These are phyloP conservation scores for Tigriopus japonicus DNA, from an alignment of 1,140 invertebrate species.

Conservation along the genomic window DNA sequence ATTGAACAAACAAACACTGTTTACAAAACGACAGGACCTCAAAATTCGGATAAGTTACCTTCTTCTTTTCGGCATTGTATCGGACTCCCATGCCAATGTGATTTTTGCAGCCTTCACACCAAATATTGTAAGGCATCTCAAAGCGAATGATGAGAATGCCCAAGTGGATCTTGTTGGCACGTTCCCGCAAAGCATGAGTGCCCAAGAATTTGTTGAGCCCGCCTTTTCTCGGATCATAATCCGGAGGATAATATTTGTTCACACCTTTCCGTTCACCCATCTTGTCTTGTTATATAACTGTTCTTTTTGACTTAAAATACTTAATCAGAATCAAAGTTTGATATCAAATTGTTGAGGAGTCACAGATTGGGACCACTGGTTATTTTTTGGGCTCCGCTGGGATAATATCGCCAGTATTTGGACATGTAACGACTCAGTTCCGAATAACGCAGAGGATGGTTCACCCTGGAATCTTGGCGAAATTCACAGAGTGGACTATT, in stretches of 20 bases:
- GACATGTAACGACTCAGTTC: background rate
- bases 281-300: background rate
- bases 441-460: background rate
- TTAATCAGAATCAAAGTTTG: too few relatives aligned
- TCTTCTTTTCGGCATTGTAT: slow-evolving; percentile 97
- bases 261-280: slow-evolving; percentile 92
- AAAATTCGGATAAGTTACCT: slow-evolving; percentile 34
- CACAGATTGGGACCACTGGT: too few relatives aligned
- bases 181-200: slow-evolving; percentile 83
- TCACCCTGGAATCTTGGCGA: background rate
- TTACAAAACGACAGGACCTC: too few relatives aligned
- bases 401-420: slow-evolving; percentile 5
- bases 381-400: background rate
- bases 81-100: slow-evolving; percentile 97
- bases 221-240: slow-evolving; percentile 82
- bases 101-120: slow-evolving; percentile 93
- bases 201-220: slow-evolving; percentile 80
- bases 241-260: slow-evolving; percentile 95
- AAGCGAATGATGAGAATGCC: slow-evolving; percentile 96
- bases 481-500: background rate
- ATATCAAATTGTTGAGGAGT: too few relatives aligned
- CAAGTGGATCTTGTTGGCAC: slow-evolving; percentile 78
- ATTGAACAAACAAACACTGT: background rate
- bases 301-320: too few relatives aligned
- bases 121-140: slow-evolving; percentile 99